Evolutionary conservation across 2,888 invertebrate genomes (phyloP), one percentile per base, ranked within the genome.

Genomic region (Aromia moschata): DNA sequence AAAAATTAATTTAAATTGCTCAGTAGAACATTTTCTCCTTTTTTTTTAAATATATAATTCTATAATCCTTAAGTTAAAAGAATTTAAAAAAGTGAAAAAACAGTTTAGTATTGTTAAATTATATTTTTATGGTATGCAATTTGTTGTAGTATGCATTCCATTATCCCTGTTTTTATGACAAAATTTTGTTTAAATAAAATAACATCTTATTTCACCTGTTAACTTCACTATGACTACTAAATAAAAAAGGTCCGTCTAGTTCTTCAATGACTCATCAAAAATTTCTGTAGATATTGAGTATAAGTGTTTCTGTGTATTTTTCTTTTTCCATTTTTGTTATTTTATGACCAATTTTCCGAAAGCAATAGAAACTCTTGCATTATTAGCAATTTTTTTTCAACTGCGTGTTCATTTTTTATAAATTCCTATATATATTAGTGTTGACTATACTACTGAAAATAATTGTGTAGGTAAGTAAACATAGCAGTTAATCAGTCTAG

Each of bases 311-410:
- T 64, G 54, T 67, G 25, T 25, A 25, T 25, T 49, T 64, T 64
- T n/a, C n/a, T n/a, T n/a, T n/a, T n/a, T n/a, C n/a, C 65, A 46
- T 30, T 57, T 70, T 66, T 56, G 67, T 61, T 68, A 62, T 41
- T 62, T 69, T 69, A 69, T 65, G 69, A 70, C 70, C 70, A 70
- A 70, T 52, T 67, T 65, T 54, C 56, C 36, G 38, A 58, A 52
- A 53, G 43, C 58, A 56, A 49, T 65, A 58, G 64, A 58, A 46
- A 49, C 62, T 60, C 63, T 58, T 36, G 9, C 15, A 31, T 33
- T 33, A 33, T 33, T 33, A 33, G 10, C 25, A 7, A 25, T 25
- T 25, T 25, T 25, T 3, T 25, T 25, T 25, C 25, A 25, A 7
- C 7, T 7, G 3, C 25, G 25, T 25, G 4, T 25, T 25, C 7